Base-by-base conservation (phyloP, 2,113 vertebrate genomes). In the Perca fluviatilis region DNA sequence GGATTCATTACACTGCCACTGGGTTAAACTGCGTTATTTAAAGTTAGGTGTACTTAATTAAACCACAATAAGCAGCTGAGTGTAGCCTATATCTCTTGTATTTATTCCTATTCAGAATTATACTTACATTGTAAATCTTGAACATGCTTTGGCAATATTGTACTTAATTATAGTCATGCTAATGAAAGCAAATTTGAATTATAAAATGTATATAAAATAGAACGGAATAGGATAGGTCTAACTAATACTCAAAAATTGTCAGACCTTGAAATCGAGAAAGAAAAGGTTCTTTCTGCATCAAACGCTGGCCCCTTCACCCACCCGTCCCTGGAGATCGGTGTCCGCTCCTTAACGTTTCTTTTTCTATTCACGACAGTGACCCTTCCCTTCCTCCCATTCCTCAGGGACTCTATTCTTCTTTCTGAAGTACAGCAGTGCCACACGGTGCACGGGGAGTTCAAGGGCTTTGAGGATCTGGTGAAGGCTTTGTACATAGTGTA, bases 381-480 rank as follows among this genome's bases (percentile, higher is more conserved):
- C 79, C 61, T 58, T 58, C 82, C 77, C 82, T 89, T 91, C 88
- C 86, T 83, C 33, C 50, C 67, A 77, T 0, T 30, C 80, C 47
- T 79, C 46, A 69, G 79, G 40, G 74, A 74, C 27, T 46, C 60
- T 63, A 61, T 80, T 91, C 70, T 76, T 85, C 16, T 85, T 65
- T 85, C 57, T 82, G 46, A 80, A 74, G 79, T 33, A 56, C 62
- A 58, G 56, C 4, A 21, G 49, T 85, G 67, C 77, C 36, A 57
- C 77, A 51, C 21, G 16, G 19, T 23, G 9, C 43, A 58, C 1
- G 3, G 47, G 14, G 30, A 47, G 64, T 64, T 70, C 33, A 74
- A 53, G 57, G 68, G 18, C 30, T 72, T 69, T 76, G 56, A 74
- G 53, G 60, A 27, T 61, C 14, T 63, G 56, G 12, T 23, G 43